phyloP scores from a whole-genome alignment of 2,797 vertebrate genomes.

The Podargus strigoides region DNA sequence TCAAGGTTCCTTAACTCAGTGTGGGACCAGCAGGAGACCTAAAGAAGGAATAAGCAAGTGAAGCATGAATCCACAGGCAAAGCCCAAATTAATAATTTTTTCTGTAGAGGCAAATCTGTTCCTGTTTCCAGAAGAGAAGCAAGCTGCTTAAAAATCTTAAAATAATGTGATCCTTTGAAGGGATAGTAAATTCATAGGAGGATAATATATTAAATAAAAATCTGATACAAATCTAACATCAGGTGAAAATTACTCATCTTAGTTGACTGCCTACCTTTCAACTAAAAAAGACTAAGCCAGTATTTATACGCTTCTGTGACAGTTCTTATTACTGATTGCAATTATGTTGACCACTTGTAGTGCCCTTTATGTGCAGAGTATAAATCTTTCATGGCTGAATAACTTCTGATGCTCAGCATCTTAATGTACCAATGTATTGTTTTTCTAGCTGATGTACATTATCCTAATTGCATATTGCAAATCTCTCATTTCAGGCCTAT shows the following conservation, averaged over 20 bases:
- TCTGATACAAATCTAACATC: neutral
- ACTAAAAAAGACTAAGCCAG: neutral
- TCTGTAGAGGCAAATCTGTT: neutral
- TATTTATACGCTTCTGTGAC: neutral
- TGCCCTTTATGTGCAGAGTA: fast-evolving
- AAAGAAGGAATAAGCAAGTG: neutral
- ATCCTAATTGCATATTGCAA: neutral
- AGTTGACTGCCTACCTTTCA: neutral
- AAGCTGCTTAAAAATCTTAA: neutral
- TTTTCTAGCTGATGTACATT: neutral
- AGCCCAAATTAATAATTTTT: neutral
- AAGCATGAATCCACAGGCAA: neutral
- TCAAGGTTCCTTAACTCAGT: neutral
- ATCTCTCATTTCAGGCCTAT: neutral
- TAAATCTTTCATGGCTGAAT: neutral
- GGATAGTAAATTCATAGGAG: neutral
- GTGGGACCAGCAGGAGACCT: neutral
- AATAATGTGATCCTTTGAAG: neutral
- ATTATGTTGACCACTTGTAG: neutral
- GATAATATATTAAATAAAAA: neutral
- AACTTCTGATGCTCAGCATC: neutral
- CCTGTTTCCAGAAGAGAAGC: neutral
- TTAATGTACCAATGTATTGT: neutral
- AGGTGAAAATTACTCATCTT: neutral
- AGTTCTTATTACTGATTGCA: neutral